phyloP scores from a whole-genome alignment of 2,113 vertebrate genomes.

The Alosa alosa region DNA sequence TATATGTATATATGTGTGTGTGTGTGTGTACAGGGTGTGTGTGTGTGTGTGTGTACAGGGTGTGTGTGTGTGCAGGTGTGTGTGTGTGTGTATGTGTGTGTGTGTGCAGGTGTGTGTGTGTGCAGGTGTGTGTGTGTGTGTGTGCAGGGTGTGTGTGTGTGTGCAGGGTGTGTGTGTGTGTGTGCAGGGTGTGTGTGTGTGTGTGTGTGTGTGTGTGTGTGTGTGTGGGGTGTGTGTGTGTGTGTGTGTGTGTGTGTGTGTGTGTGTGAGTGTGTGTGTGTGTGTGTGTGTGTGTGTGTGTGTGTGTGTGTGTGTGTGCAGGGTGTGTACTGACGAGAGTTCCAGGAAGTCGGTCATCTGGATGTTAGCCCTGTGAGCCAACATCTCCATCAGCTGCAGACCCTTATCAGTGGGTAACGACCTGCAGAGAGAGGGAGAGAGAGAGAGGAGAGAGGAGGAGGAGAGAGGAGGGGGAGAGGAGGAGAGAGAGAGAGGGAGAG shows the following conservation, averaged over 20 bases:
- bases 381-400: slow-evolving; percentile 77
- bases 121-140: too few relatives aligned
- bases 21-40: too few relatives aligned
- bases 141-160: too few relatives aligned
- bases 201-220: neutral
- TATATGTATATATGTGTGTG: too few relatives aligned
- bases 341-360: slow-evolving; percentile 80
- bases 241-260: neutral
- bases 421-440: slow-evolving; percentile 68
- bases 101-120: too few relatives aligned
- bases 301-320: neutral
- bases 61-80: too few relatives aligned
- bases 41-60: too few relatives aligned
- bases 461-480: too few relatives aligned
- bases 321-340: slow-evolving; percentile 75
- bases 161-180: too few relatives aligned
- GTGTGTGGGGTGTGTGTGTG: neutral
- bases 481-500: neutral
- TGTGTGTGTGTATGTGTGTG: too few relatives aligned
- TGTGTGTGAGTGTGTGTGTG: neutral
- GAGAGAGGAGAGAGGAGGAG: neutral
- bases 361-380: slow-evolving; percentile 79
- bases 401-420: slow-evolving; percentile 84
- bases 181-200: too few relatives aligned
- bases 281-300: neutral